Conservation (phyloP, 2,113 vertebrate genomes). For the Camarhynchus parvulus region DNA sequence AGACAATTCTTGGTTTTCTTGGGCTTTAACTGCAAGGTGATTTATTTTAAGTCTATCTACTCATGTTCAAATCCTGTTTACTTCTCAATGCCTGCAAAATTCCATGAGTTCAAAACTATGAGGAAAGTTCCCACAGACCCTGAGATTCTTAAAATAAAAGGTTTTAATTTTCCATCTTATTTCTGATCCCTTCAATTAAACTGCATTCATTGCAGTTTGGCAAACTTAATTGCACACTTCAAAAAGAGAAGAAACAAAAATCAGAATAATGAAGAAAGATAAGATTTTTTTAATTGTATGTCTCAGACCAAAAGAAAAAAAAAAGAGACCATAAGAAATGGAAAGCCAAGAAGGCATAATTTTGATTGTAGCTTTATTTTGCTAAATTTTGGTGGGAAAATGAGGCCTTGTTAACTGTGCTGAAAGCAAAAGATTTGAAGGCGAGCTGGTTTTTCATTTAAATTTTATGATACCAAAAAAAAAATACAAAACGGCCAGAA, state of each 20-base stretch:
- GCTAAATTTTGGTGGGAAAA: background rate
- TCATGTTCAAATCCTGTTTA: background rate
- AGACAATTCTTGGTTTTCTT: background rate
- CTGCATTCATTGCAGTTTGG: background rate
- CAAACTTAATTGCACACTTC: background rate
- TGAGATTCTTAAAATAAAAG: background rate
- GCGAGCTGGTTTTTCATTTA: background rate
- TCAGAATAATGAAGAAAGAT: background rate
- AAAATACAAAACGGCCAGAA: too few relatives aligned
- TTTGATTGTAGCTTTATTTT: background rate
- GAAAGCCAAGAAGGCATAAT: background rate
- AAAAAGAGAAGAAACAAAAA: background rate
- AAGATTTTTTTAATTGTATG: background rate
- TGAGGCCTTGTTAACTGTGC: background rate
- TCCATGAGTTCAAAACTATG: background rate
- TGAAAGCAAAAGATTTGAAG: background rate
- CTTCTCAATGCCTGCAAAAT: background rate
- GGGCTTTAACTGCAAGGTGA: background rate
- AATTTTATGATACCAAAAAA: background rate
- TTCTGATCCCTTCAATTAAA: background rate
- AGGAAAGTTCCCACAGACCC: background rate
- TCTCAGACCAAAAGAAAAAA: background rate
- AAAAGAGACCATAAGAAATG: background rate
- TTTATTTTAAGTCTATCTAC: background rate
- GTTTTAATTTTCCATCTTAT: background rate